These are phyloP conservation scores for Dolichomitus sp. DNA, from an alignment of 2,888 invertebrate genomes.

Conservation along the genomic window DNA sequence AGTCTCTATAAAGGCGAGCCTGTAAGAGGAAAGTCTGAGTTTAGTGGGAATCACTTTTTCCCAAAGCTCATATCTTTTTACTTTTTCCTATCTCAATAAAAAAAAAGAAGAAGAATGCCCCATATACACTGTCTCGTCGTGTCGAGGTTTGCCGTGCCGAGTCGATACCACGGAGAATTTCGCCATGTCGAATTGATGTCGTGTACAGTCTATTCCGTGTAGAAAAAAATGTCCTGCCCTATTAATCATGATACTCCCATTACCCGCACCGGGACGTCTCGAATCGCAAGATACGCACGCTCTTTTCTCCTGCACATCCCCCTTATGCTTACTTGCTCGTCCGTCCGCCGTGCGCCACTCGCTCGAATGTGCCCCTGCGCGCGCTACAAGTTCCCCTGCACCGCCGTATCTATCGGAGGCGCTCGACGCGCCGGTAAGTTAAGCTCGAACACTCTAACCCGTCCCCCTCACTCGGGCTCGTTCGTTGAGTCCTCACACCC, in stretches of 20 bases:
- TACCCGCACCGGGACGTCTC: neutral
- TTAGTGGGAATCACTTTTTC: no score
- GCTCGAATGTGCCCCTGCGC: conserved; percentile 42
- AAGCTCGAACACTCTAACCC: conserved; percentile 11
- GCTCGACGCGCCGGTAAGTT: conserved; percentile 53
- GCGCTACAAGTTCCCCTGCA: conserved; percentile 4
- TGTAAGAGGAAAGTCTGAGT: no score
- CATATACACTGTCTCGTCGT: no score
- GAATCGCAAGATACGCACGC: conserved; percentile 42
- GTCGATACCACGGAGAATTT: no score
- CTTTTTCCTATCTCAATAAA: no score
- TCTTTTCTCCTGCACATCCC: conserved; percentile 35
- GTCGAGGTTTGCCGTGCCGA: no score
- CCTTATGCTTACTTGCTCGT: conserved; percentile 46
- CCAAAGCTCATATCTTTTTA: no score
- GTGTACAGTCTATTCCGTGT: no score
- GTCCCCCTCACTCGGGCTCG: conserved; percentile 36
- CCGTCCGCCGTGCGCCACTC: conserved; percentile 43
- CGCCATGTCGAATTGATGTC: no score
- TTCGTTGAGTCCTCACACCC: conserved; percentile 29
- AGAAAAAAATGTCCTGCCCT: no score
- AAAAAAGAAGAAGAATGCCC: no score
- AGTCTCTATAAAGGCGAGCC: neutral
- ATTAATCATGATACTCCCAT: neutral
- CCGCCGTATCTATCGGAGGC: conserved; percentile 28